Conservation (phyloP, 2,113 vertebrate species). For the Coracopsis vasa region DNA sequence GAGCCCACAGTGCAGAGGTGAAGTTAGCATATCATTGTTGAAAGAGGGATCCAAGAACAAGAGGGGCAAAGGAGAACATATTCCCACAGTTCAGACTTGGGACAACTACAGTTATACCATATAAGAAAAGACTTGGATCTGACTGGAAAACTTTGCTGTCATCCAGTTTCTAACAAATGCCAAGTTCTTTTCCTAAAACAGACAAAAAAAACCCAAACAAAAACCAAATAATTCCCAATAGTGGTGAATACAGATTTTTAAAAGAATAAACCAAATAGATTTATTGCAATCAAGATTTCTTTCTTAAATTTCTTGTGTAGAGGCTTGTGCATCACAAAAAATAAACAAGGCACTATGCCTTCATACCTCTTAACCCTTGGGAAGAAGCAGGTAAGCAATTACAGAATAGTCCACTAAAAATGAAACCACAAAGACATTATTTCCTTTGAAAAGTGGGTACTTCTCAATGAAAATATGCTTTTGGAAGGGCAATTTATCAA, state of each 20-base stretch:
- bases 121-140: not conserved
- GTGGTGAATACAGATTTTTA: not conserved
- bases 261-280: not conserved
- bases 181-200: not conserved
- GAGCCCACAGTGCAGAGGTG: rapidly evolving
- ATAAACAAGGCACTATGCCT: not conserved
- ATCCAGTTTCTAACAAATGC: not conserved
- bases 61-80: not conserved
- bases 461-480: not conserved
- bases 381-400: not conserved
- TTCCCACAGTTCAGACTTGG: not conserved
- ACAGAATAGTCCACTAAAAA: not conserved
- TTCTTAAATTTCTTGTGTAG: not conserved
- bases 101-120: not conserved
- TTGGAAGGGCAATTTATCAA: not conserved
- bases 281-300: not conserved
- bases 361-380: not conserved
- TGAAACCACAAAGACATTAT: not conserved
- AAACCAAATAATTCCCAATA: not conserved
- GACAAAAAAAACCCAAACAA: rapidly evolving
- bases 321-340: not conserved
- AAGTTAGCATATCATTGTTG: not conserved
- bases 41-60: not conserved
- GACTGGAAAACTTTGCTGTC: not conserved
- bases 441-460: not conserved